A percentile compares a stretch with the other conserved stretches of the same genome.
phyloP scores from a whole-genome alignment of 1,140 invertebrate species.

The Trinorchestia longiramus region DNA sequence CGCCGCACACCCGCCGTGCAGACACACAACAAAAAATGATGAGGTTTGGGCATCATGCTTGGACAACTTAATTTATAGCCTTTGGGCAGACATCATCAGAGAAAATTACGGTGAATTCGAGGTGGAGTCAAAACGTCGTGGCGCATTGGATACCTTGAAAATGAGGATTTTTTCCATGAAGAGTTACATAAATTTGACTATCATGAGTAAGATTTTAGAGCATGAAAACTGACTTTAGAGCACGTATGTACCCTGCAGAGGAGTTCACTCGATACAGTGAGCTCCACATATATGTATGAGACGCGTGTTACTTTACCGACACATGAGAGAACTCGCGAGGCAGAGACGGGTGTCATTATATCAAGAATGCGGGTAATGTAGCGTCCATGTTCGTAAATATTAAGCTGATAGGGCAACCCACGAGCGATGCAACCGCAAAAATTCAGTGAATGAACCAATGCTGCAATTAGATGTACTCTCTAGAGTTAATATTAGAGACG shows the following conservation, averaged over 20 bases:
- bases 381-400: background rate
- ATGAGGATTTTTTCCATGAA: background rate
- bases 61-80: background rate
- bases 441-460: background rate
- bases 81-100: background rate
- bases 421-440: background rate
- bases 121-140: background rate
- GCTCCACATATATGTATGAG: background rate
- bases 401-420: background rate
- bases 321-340: no score
- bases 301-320: no score
- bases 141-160: background rate
- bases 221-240: background rate
- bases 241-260: background rate
- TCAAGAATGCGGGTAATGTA: background rate
- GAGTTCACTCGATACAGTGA: background rate
- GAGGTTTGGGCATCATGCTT: background rate
- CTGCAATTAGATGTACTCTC: background rate
- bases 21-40: background rate
- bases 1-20: background rate
- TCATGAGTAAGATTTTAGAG: background rate
- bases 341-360: no score
- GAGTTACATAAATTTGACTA: background rate
- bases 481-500: no score
- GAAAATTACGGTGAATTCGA: background rate